Evolutionary conservation across 2,797 vertebrate genomes (phyloP).

Genomic region (Pangasius sanitwongsei): DNA sequence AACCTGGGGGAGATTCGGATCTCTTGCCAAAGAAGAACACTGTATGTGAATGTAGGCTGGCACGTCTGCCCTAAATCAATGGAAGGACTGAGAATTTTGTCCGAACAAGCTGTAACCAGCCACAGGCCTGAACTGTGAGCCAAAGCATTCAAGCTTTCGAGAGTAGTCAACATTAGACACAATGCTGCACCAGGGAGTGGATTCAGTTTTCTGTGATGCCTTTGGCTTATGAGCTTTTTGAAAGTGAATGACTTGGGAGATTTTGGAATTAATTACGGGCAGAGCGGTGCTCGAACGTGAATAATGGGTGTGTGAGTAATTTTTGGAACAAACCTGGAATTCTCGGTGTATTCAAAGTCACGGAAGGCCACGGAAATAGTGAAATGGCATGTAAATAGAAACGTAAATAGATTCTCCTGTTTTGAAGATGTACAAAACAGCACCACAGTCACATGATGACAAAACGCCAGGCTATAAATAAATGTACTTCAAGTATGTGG

Average conservation of each 20-base stretch:
- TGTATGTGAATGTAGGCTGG: slow-evolving; percentile 18
- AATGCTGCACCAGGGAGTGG: slow-evolving; percentile 14
- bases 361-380: background rate
- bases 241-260: slow-evolving; percentile 16
- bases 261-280: slow-evolving; percentile 25
- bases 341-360: slow-evolving; percentile 25
- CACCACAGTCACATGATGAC: background rate
- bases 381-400: slow-evolving; percentile 4
- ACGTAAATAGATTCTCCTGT: slow-evolving; percentile 21
- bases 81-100: slow-evolving; percentile 11
- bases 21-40: slow-evolving; percentile 25
- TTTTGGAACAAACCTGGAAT: slow-evolving; percentile 36
- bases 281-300: slow-evolving; percentile 16
- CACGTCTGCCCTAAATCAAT: slow-evolving; percentile 27
- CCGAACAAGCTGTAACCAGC: slow-evolving; percentile 34
- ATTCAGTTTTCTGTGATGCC: slow-evolving; percentile 31
- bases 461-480: background rate
- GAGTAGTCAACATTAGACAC: slow-evolving; percentile 22
- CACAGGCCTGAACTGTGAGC: slow-evolving; percentile 18
- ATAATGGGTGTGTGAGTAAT: slow-evolving; percentile 24
- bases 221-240: slow-evolving; percentile 38
- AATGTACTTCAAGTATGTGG: background rate
- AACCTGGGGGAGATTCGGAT: slow-evolving; percentile 54
- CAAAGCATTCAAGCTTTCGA: slow-evolving; percentile 4
- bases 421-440: background rate